phyloP scores from a whole-genome alignment of 2,888 invertebrate genomes.

The Lycophotia porphyrea region DNA sequence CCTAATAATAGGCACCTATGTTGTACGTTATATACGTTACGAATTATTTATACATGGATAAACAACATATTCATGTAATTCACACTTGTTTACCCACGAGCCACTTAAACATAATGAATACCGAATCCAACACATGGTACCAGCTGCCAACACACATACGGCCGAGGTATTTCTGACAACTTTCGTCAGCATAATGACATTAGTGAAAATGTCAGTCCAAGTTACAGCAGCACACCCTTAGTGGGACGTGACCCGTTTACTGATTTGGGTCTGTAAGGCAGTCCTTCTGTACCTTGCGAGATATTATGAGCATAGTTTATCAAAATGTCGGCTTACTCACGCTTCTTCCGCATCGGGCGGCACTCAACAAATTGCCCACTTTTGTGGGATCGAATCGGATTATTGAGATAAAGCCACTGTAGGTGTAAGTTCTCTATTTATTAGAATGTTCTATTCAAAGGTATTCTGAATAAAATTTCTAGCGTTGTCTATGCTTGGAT shows the following conservation, averaged over 20 bases:
- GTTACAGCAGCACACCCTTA: constrained; percentile 77
- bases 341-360: constrained; percentile 74
- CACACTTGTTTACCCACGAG: constrained; percentile 14
- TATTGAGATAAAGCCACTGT: constrained; percentile 72
- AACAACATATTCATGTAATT: constrained; percentile 23
- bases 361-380: constrained; percentile 83
- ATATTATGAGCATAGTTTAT: constrained; percentile 84
- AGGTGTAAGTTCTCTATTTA: constrained; percentile 63
- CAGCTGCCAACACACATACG: constrained; percentile 35
- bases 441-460: constrained; percentile 33
- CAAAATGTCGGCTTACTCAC: constrained; percentile 79
- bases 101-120: constrained; percentile 39
- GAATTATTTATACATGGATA: constrained; percentile 19
- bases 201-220: constrained; percentile 82
- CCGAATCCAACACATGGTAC: constrained; percentile 18
- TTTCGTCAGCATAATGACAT: constrained; percentile 81
- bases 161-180: constrained; percentile 63
- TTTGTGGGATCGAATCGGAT: constrained; percentile 75
- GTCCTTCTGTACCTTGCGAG: constrained; percentile 64
- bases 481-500: background rate
- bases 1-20: background rate
- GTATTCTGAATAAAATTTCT: constrained; percentile 15
- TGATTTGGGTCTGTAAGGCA: constrained; percentile 61
- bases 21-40: background rate
- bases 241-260: constrained; percentile 67